Base-by-base conservation (phyloP, 2,113 vertebrate genomes). In the Naja naja region DNA sequence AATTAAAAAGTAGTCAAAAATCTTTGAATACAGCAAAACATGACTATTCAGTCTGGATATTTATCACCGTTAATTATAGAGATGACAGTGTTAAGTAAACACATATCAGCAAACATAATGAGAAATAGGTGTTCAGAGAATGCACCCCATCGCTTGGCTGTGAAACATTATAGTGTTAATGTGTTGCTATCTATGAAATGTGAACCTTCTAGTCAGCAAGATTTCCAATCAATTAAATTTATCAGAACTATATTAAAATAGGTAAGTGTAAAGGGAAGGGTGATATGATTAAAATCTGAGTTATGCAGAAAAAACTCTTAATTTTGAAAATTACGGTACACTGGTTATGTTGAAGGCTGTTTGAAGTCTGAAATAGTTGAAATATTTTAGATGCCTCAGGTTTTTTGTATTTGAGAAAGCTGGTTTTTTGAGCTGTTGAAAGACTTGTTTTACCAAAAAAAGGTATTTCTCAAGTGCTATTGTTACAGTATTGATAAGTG, bases 11-110 rank as follows among this genome's bases (percentile, higher is more conserved):
- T 43, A 22, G 5, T 91, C 93, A 93, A 95, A 88, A 95, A 94
- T 94, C 91, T 39, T 90, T 0, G 5, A 95, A 93, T 95, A 94
- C 93, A 94, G 92, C 94, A 95, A 90, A 81, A 22, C 94, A 11
- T 9, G 93, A 95, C 91, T 93, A 39, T 94, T 96, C 95, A 91
- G 43, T 91, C 95, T 95, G 94, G 87, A 6, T 89, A 88, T 95
- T 94, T 88, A 92, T 93, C 89, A 95, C 88, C 30, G 91, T 95
- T 96, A 91, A 96, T 93, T 25, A 58, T 87, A 0, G 0, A 0
- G 20, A 22, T 12, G 87, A 92, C 30, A 53, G 25, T 52, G 3
- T 5, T 43, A 88, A 49, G 5, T 27, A 89, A 56, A 0, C 94
- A 30, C 20, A 0, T 58, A 64, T 89, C 93, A 8, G 8, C 5